Percentiles rank a stretch among this genome's conserved stretches.
Evolutionary conservation across 2,888 invertebrate species (phyloP).

Genomic region (Amiota minor): DNA sequence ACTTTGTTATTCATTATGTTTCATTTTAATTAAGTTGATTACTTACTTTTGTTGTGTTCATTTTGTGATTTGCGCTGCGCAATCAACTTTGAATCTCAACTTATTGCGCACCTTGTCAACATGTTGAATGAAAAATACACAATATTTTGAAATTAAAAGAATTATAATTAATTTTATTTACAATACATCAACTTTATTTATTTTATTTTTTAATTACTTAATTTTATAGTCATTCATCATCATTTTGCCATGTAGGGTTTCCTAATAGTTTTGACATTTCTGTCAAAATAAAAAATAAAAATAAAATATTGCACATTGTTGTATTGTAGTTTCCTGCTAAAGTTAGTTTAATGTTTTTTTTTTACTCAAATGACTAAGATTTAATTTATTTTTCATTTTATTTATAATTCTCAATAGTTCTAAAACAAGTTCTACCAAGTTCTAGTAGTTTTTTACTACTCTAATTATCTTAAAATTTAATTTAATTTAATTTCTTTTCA

Average conservation of each 20-base stretch:
- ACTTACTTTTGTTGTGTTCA: conserved; percentile 45
- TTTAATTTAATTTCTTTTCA: background rate
- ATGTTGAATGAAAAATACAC: background rate
- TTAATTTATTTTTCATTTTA: too few relatives aligned
- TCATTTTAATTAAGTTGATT: conserved; percentile 49
- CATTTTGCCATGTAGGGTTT: too few relatives aligned
- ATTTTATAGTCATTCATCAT: background rate
- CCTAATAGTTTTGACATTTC: background rate
- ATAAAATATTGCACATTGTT: too few relatives aligned
- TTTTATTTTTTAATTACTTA: background rate
- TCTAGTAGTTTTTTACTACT: conserved; percentile 9
- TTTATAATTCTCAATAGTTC: too few relatives aligned
- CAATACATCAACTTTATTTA: background rate
- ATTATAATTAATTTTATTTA: background rate
- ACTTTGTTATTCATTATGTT: conserved; percentile 53
- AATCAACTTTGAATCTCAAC: conserved; percentile 51
- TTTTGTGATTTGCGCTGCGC: conserved; percentile 34
- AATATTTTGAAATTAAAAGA: background rate
- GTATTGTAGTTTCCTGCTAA: too few relatives aligned
- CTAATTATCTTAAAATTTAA: background rate
- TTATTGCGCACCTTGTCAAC: conserved; percentile 47
- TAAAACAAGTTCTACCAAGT: too few relatives aligned
- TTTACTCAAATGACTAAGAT: too few relatives aligned
- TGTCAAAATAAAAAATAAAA: too few relatives aligned
- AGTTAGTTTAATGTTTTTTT: too few relatives aligned